Evolutionary conservation across 2,113 vertebrate species (phyloP), one percentile per base, ranked within the genome.

Genomic region (Cygnus buccinator): DNA sequence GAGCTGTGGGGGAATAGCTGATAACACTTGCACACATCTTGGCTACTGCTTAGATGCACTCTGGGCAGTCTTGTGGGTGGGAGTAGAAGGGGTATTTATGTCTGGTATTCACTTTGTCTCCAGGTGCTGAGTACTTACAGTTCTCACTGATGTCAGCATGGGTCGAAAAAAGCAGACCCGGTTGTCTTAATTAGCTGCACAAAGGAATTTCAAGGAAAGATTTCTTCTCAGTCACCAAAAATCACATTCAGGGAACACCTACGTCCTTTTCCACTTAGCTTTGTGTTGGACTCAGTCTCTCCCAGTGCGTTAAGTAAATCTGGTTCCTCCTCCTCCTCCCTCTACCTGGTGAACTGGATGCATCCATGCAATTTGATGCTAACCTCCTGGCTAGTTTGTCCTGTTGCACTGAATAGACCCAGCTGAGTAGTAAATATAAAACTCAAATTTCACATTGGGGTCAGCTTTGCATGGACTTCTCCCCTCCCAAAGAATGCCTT

Each of bases 201-300:
- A 15, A 96, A 96, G 92, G 96, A 90, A 95, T 96, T 96, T 71
- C 93, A 89, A 95, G 94, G 96, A 87, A 96, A 95, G 94, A 94
- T 95, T 97, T 97, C 89, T 96, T 96, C 94, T 95, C 89, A 84
- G 92, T 96, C 96, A 97, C 91, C 96, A 96, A 95, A 96, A 97
- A 94, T 43, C 84, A 94, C 93, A 96, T 96, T 97, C 96, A 96
- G 96, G 95, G 96, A 96, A 94, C 84, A 95, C 96, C 92, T 66
- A 82, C 0, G 44, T 87, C 95, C 84, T 96, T 92, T 77, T 63
- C 84, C 95, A 95, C 87, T 93, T 92, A 39, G 71, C 74, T 93
- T 82, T 76, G 91, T 92, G 87, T 94, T 73, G 84, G 89, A 94
- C 87, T 94, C 87, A 17, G 77, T 91, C 74, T 89, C 77, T 94